Evolutionary conservation across 2,797 vertebrate species (phyloP), one percentile per base, ranked within the genome.

Genomic region (Danio tinwini): DNA sequence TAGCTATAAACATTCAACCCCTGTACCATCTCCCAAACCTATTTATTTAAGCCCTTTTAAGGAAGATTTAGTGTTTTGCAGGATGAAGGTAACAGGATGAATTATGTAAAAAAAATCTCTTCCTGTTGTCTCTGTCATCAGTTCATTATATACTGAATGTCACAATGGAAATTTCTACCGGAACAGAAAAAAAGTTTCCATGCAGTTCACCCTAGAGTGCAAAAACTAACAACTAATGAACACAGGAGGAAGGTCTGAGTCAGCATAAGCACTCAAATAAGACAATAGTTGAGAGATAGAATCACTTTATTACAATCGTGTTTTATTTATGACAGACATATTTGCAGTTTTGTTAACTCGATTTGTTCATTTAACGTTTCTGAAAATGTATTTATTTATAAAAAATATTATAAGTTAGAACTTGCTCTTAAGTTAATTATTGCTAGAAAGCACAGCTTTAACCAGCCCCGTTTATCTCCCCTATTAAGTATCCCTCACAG

Each of bases 91-190:
- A 47, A 16, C 42, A 61, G 50, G 56, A 58, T 62, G 10, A 63
- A 9, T 44, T 17, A 72, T 12, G 13, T 50, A 42, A 80, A 75
- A n/a, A 78, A 50, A 42, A 21, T 19, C 14, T 62, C 49, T 83
- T 82, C 76, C 81, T 80, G 74, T 82, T 80, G 56, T 73, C 39
- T 74, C 55, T 82, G 76, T 84, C 76, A 86, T 83, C 47, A 70
- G 39, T 70, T 83, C 5, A 13, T 65, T 64, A 73, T 40, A 80
- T 83, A 47, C 52, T 17, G 44, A 78, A 81, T 63, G 69, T 40
- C 83, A 73, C 40, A 29, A 56, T 5, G 64, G 67, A 80, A 78
- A 13, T 47, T n/a, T 59, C 29, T 19, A 37, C 21, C n/a, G 14
- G 63, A 71, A 73, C 42, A 50, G 61, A 45, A 29, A 29, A 61